Base-by-base conservation (phyloP, 2,888 invertebrate genomes). In the Galerucella pusilla region DNA sequence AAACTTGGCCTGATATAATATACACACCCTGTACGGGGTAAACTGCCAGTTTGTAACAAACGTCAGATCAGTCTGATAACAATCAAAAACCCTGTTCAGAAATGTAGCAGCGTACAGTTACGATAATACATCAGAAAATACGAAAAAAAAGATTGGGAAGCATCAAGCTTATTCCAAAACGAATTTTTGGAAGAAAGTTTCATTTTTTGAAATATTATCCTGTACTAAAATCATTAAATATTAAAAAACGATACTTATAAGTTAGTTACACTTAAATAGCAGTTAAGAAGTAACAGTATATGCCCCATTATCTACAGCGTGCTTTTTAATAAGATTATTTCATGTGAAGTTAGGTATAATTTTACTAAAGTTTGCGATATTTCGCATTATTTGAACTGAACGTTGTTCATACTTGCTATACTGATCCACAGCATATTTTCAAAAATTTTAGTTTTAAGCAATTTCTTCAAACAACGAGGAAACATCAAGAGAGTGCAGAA, bases 101-200 rank as follows among this genome's bases (percentile, higher is more conserved):
- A 60, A 60, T 68, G 73, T 66, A 67, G 65, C 73, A 73, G 68
- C 68, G 52, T 72, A 68, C 65, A 59, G 16, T 64, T 46, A 46
- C 16, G 72, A 72, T 75, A 75, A 75, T 75, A 75, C 59, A 54
- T 75, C 75, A 70, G 54, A 75, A 75, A 76, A 76, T 73, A 71
- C 49, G 64, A 73, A 67, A 67, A 35, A 65, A 66, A 52, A 64
- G 66, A 66, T 28, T 66, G 52, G 74, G 74, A 74, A 74, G 74
- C 74, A 70, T 63, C 46, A 67, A 74, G 71, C 67, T 52, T 61
- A 74, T 70, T 67, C 59, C 65, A 70, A 60, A 52, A 70, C 52
- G 14, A 59, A 61, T 57, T 12, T 68, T 42, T 59, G 73, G 61
- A 63, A 73, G 65, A 70, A 20, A 28, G 42, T 52, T 74, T 69